Percentiles rank a stretch among this genome's conserved stretches.
Conservation (phyloP, 2,888 invertebrate genomes). For the Pasiphila rectangulata region DNA sequence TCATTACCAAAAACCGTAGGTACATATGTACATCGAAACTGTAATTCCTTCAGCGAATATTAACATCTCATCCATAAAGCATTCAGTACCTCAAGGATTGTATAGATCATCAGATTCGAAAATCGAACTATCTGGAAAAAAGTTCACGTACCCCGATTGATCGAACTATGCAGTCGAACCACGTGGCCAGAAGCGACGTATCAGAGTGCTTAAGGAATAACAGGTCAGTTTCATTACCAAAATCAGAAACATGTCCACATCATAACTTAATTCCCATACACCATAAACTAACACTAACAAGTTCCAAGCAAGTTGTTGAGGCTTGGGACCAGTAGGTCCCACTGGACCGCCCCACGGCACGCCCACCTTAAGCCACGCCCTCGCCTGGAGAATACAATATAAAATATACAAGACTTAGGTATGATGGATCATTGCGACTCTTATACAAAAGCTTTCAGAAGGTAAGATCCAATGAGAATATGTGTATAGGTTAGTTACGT, state of each 20-base stretch:
- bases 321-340: conserved; percentile 63
- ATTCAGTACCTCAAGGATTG: too few species aligned
- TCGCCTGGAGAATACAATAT: conserved; percentile 61
- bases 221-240: conserved; percentile 2
- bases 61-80: too few species aligned
- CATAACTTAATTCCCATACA: conserved; percentile 29
- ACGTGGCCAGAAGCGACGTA: too few species aligned
- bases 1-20: too few species aligned
- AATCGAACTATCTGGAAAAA: too few species aligned
- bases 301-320: conserved; percentile 61
- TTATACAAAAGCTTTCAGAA: conserved; percentile 13
- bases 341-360: conserved; percentile 57
- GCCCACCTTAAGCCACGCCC: conserved; percentile 68
- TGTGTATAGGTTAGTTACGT: too few species aligned
- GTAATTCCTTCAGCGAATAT: too few species aligned
- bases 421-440: conserved; percentile 24
- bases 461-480: background rate
- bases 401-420: conserved; percentile 55
- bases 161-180: too few species aligned
- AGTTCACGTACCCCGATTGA: too few species aligned
- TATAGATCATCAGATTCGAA: too few species aligned
- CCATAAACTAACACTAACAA: conserved; percentile 40
- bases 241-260: conserved; percentile 18
- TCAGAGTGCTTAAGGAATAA: too few species aligned
- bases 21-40: too few species aligned